Evolutionary conservation across 2,888 invertebrate genomes (phyloP).

Genomic region (Apoda limacodes): DNA sequence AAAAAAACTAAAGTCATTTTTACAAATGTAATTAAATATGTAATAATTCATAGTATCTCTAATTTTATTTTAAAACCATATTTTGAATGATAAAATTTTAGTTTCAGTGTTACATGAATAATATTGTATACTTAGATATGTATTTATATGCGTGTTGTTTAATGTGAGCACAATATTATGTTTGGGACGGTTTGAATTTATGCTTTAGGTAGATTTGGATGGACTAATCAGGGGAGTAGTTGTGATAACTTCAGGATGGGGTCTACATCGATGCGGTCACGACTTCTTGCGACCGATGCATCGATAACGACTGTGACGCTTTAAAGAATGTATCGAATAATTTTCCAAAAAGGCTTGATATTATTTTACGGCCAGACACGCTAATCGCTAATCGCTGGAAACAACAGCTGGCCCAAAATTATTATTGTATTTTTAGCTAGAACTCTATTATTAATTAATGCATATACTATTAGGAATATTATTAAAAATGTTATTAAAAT

Average conservation of each 20-base stretch:
- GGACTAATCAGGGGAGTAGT: conserved; percentile 55
- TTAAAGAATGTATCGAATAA: conserved; percentile 24
- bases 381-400: too few species aligned
- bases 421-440: conserved; percentile 68
- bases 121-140: conserved; percentile 43
- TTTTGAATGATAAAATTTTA: conserved; percentile 37
- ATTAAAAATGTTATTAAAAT: conserved; percentile 59
- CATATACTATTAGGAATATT: conserved; percentile 64
- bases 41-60: too few species aligned
- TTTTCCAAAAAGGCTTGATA: conserved; percentile 28
- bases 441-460: conserved; percentile 67
- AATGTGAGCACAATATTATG: conserved; percentile 57
- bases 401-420: too few species aligned
- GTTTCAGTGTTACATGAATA: conserved; percentile 38
- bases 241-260: too few species aligned
- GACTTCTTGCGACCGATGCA: too few species aligned
- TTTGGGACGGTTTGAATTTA: too few species aligned
- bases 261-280: conserved; percentile 18
- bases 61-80: conserved; percentile 40
- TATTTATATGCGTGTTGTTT: conserved; percentile 46
- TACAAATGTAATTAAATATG: too few species aligned
- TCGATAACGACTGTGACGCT: conserved; percentile 20
- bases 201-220: conserved; percentile 48
- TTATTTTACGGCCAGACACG: conserved; percentile 31
- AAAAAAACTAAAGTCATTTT: too few species aligned